Conservation (phyloP, 2,888 invertebrate genomes). For the Polydrusus tereticollis region DNA sequence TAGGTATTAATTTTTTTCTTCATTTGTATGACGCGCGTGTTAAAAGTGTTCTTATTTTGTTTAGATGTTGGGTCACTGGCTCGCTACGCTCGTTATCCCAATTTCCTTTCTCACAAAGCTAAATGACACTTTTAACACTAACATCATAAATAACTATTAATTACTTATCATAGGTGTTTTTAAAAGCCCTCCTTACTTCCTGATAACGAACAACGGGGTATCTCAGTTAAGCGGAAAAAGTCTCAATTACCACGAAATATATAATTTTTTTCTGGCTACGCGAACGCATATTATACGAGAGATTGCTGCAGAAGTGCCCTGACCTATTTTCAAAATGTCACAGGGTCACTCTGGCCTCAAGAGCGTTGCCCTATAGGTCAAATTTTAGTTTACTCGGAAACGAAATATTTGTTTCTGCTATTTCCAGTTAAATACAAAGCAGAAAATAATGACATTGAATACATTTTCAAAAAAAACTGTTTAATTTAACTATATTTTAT, state of each 20-base stretch:
- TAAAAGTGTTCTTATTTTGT: too few relatives aligned
- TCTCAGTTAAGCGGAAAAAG: not conserved
- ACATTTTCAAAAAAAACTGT: too few relatives aligned
- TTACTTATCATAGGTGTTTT: not conserved
- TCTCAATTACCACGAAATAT: not conserved
- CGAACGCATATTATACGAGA: slow-evolving; percentile 2
- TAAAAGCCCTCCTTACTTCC: not conserved
- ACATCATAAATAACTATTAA: too few relatives aligned
- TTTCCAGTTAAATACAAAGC: too few relatives aligned
- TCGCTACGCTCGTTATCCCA: too few relatives aligned
- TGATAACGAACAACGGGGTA: not conserved
- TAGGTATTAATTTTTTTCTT: too few relatives aligned
- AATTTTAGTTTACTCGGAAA: not conserved
- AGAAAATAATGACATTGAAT: too few relatives aligned
- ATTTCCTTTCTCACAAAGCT: too few relatives aligned
- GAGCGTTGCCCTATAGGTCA: slow-evolving; percentile 34
- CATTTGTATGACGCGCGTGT: too few relatives aligned
- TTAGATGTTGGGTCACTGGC: too few relatives aligned
- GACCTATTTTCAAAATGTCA: slow-evolving; percentile 38
- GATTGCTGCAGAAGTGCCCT: not conserved
- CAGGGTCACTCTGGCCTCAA: slow-evolving; percentile 13
- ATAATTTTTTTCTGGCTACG: not conserved
- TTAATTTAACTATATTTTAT: too few relatives aligned
- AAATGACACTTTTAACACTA: too few relatives aligned
- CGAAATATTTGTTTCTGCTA: not conserved